Evolutionary conservation across 92 coral and sea anemone species (phyloP), one percentile per base, ranked within the genome.

Genomic region (Bergia puertoricense): DNA sequence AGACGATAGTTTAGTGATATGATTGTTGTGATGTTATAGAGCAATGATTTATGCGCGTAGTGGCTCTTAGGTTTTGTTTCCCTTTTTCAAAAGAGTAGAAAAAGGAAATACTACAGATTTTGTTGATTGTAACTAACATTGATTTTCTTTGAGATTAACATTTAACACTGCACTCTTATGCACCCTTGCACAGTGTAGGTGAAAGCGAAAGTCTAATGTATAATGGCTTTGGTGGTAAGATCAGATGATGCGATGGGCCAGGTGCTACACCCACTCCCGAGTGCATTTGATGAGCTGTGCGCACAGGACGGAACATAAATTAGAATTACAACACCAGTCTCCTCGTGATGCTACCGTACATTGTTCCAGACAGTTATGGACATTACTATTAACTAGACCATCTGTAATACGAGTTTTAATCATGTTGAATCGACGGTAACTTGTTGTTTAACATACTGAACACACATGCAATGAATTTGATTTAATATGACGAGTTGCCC

Each of bases 181-280:
- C 51, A 42, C 46, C 36, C 46, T 45, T 76, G 80, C 80, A 43
- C 80, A 42, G 80, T 76, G 80, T 76, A 76, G 80, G 80, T 40
- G 54, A 45, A 20, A 42, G 42, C 15, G 80, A 76, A 42, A 76
- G 37, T 20, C 80, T 15, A 3, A 42, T 76, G 80, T 13, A 42
- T 37, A 76, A 76, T 16, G 80, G 80, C 37, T 40, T 8, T 15
- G 54, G 46, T 0, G 51, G 80, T 8, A 76, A 76, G 80, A 20
- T 76, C 51, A 42, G 80, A 36, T 76, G 80, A 76, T 9, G 8
- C n/a, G 7, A 20, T 0, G 69, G 30, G 3, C 69, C 30, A 62
- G 16, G 59, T 1, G 2, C 30, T 62, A 22, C 69, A 62, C 20
- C 30, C 30, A 62, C 30, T 18, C 18, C 68, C 5, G 30, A 62